Conservation (phyloP, 2,113 vertebrate genomes). For the Protobothrops mucrosquamatus region DNA sequence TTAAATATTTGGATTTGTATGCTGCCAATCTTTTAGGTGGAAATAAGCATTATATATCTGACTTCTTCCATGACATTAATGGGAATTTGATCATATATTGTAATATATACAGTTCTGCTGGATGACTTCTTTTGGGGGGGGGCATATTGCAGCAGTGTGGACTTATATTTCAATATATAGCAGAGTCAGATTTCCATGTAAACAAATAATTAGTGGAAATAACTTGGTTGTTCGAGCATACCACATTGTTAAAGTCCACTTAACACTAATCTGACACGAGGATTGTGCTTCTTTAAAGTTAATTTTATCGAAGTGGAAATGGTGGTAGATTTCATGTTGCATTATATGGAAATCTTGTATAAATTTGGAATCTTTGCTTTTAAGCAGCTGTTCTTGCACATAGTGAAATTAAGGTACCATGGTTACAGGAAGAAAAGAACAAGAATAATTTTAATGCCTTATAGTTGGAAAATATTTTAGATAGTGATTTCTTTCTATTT, state of each 20-base stretch:
- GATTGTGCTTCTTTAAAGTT: constrained; percentile 24
- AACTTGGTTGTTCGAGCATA: constrained; percentile 42
- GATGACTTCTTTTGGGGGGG: neutral
- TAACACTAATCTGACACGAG: constrained; percentile 42
- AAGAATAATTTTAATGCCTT: constrained; percentile 56
- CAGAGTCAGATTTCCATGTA: constrained; percentile 31
- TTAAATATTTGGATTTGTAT: neutral
- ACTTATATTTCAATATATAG: constrained; percentile 52
- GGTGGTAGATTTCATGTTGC: constrained; percentile 14
- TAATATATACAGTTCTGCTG: neutral
- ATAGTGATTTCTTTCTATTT: constrained; percentile 19
- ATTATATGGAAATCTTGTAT: constrained; percentile 44
- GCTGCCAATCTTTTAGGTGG: neutral
- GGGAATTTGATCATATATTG: neutral
- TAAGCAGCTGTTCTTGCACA: constrained; percentile 32
- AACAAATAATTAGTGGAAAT: constrained; percentile 42
- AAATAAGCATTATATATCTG: neutral
- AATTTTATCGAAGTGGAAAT: constrained; percentile 29
- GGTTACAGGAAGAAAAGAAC: constrained; percentile 45
- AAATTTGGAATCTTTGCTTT: constrained; percentile 42
- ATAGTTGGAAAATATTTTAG: constrained; percentile 53
- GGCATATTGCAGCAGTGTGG: constrained; percentile 22
- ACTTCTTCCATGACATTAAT: too few species aligned
- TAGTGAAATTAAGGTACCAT: constrained; percentile 49
- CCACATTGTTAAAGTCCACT: constrained; percentile 34